Evolutionary conservation across 2,888 invertebrate genomes (phyloP), one percentile per base, ranked within the genome.

Genomic region (Drosophila paracracens): DNA sequence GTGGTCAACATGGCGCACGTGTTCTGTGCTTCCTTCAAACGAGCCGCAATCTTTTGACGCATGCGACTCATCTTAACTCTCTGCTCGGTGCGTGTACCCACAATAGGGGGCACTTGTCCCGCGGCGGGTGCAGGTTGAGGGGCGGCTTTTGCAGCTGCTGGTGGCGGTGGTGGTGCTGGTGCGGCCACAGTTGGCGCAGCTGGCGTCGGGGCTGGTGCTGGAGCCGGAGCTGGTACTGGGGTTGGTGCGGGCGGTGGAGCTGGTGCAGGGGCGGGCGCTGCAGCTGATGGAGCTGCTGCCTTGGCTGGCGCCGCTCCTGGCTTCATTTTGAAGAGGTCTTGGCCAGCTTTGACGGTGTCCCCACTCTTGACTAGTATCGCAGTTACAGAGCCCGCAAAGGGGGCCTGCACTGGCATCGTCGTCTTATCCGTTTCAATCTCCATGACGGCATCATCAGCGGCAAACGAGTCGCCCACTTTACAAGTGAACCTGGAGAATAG

Each of bases 401-500:
- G 98, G 94, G 96, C 96, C 21, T 94, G 94, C 43, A 96, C 95
- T 0, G 95, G 95, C 77, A 96, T 93, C 1, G 96, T 94, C 1
- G 97, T 97, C 94, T 99, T 99, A 93, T 99, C 99, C 18, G 99
- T 99, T 95, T 99, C 99, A 83, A 99, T 98, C 94, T 99, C 99
- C 92, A 97, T 96, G 13, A 99, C 96, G 7, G 98, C 96, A 91
- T 99, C 99, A 93, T 99, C 99, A 91, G 96, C 97, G 6, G 95
- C 95, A 1, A 99, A 98, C 60, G 95, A 94, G 88, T 99, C 99
- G 1, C 99, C 99, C 81, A 97, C 96, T 91, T 96, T 96, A 81
- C 95, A 96, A 74, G 96, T 94, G 90, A 96, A 94, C 92, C 96
- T 96, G 79, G 11, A 33, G 4, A n/a, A 11, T 21, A 40, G 6